These are phyloP conservation scores for Suillia variegata DNA, from an alignment of 2,888 invertebrate species.

Conservation along the genomic window DNA sequence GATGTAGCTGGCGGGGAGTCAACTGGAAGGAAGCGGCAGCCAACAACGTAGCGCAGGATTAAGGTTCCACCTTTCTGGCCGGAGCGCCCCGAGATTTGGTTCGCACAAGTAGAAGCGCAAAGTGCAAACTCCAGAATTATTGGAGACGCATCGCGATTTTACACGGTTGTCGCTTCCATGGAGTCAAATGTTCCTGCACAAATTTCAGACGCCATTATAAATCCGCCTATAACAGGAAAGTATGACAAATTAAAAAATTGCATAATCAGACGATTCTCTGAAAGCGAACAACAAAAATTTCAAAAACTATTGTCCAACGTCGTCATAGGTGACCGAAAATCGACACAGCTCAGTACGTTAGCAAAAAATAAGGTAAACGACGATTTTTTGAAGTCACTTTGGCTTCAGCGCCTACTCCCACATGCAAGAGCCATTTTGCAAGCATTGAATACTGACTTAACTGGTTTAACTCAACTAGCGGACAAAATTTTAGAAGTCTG, in stretches of 20 bases:
- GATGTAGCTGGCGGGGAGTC: not conserved
- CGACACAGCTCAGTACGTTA: slow-evolving; percentile 23
- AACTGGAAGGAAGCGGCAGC: not conserved
- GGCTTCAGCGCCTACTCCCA: slow-evolving; percentile 14
- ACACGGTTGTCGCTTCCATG: slow-evolving; percentile 31
- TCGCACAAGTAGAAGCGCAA: slow-evolving; percentile 39
- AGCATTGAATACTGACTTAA: slow-evolving; percentile 16
- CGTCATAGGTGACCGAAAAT: slow-evolving; percentile 27
- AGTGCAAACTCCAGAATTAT: slow-evolving; percentile 33
- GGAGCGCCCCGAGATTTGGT: slow-evolving; percentile 40
- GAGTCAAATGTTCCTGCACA: slow-evolving; percentile 30
- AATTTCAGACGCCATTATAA: slow-evolving; percentile 28
- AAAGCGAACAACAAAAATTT: slow-evolving; percentile 29
- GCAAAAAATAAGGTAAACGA: slow-evolving; percentile 18
- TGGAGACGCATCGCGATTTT: slow-evolving; percentile 34
- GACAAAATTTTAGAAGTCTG: slow-evolving; percentile 17
- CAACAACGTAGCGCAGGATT: slow-evolving; percentile 7
- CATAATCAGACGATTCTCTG: slow-evolving; percentile 27
- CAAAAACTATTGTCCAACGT: slow-evolving; percentile 25
- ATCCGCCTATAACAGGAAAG: slow-evolving; percentile 28
- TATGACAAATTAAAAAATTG: slow-evolving; percentile 25
- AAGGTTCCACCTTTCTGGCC: slow-evolving; percentile 38
- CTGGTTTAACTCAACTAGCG: slow-evolving; percentile 8
- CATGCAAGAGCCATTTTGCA: slow-evolving; percentile 20
- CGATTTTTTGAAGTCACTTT: slow-evolving; percentile 20